Conservation (phyloP, 1,140 invertebrate species). For the Macrosteles quadrilineatus region DNA sequence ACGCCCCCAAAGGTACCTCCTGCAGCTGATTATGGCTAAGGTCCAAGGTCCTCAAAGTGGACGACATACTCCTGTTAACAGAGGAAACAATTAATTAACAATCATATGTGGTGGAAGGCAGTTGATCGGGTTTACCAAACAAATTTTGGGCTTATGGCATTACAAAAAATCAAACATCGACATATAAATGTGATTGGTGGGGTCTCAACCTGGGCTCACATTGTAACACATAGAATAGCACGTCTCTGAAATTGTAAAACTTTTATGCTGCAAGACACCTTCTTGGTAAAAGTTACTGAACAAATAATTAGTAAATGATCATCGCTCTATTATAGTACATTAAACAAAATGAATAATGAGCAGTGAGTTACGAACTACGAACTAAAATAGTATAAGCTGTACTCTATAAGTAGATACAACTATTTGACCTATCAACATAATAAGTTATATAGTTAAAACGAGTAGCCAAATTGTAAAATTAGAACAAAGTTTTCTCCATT, state of each 20-base stretch:
- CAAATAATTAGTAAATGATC: too few relatives aligned
- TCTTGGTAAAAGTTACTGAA: too few relatives aligned
- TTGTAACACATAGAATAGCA: not conserved
- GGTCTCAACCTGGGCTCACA: not conserved
- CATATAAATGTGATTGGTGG: not conserved
- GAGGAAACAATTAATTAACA: conserved; percentile 12
- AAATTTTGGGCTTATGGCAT: not conserved
- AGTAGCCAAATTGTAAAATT: too few relatives aligned
- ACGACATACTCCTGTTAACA: conserved; percentile 58
- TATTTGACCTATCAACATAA: too few relatives aligned
- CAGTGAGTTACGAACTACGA: too few relatives aligned
- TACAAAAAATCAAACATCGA: not conserved
- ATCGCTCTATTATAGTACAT: too few relatives aligned
- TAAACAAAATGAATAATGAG: too few relatives aligned
- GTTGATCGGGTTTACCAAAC: not conserved
- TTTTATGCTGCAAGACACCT: too few relatives aligned
- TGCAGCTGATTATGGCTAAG: conserved; percentile 72
- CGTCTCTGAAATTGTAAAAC: not conserved
- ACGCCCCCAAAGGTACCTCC: conserved; percentile 62
- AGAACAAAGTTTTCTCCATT: too few relatives aligned
- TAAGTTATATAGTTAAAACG: too few relatives aligned
- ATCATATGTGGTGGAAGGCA: not conserved
- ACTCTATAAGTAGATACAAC: too few relatives aligned
- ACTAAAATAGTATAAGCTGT: too few relatives aligned
- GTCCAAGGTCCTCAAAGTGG: conserved; percentile 66